Evolutionary conservation across 2,797 vertebrate species (phyloP), one percentile per base, ranked within the genome.

Genomic region (Platyrinchus mystaceus): DNA sequence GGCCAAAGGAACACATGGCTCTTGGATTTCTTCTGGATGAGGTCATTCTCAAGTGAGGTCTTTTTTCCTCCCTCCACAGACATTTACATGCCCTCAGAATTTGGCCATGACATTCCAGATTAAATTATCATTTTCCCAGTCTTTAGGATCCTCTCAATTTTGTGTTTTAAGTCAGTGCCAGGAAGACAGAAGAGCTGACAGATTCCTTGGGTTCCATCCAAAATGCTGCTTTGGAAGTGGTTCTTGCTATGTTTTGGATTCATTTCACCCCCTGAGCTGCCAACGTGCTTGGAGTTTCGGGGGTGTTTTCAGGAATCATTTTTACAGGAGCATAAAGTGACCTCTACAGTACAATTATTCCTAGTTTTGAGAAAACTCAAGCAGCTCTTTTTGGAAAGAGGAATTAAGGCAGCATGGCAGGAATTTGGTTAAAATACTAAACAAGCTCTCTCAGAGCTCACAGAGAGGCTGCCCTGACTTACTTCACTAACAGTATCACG

Each of bases 21-120:
- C 64, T 94, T 8, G 26, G 71, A 98, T 98, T 97, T 94, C 96
- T 97, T 96, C 90, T 63, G 88, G 55, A 95, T 98, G 97, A 98
- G 89, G 88, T 98, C 77, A 97, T 93, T 95, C 69, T 84, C 80
- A 96, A 97, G 52, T 39, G 75, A 95, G 93, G 90, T 89, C 88
- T 97, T 90, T 96, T 91, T 86, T 66, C 43, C 44, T 49, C 59
- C 41, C 93, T 91, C 94, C 79, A 37, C 69, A 97, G 94, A 94
- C 90, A 93, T 94, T 96, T 94, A 95, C 91, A 95, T 63, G 82
- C 86, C 88, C 93, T 95, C 89, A 95, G 88, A 96, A 92, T 97
- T 93, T 94, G 88, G 59, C 84, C 92, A 75, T 96, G 85, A 94
- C 92, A 89, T 87, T 93, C 92, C 94, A 89, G 78, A 97, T 97